Conservation (phyloP, 2,797 vertebrate species). For the Microchirus variegatus region DNA sequence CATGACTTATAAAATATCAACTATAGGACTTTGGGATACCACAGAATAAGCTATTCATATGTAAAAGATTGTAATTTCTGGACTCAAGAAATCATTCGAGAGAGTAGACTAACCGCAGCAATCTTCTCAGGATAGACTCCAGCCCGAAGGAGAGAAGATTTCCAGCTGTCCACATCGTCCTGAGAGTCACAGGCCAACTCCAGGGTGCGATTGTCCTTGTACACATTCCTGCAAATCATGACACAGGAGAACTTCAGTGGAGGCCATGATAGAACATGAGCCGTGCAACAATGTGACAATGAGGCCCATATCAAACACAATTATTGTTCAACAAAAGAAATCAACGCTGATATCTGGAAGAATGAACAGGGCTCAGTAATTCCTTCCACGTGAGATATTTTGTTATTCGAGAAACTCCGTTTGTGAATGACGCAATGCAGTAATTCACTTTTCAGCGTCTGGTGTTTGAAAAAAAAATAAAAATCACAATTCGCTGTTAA, state of each 20-base stretch:
- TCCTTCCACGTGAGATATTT: conserved; percentile 27
- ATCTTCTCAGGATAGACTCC: conserved; percentile 92
- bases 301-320: not conserved
- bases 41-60: not conserved
- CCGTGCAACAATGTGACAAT: not conserved
- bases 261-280: not conserved
- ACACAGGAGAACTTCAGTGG: conserved; percentile 13
- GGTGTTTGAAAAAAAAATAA: no score
- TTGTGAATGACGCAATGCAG: not conserved
- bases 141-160: conserved; percentile 93
- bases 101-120: conserved; percentile 80
- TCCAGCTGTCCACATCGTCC: conserved; percentile 98
- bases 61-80: not conserved
- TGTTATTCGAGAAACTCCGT: conserved; percentile 11
- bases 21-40: not conserved
- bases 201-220: conserved; percentile 96
- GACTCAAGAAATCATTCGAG: not conserved
- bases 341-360: conserved; percentile 33
- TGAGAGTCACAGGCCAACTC: conserved; percentile 95
- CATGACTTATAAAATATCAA: no score
- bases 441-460: not conserved
- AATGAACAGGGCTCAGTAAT: conserved; percentile 20
- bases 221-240: conserved; percentile 87
- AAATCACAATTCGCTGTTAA: not conserved
- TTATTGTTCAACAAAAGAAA: not conserved